phyloP scores from a whole-genome alignment of 2,797 vertebrate species.

The Emydoidea blandingii region DNA sequence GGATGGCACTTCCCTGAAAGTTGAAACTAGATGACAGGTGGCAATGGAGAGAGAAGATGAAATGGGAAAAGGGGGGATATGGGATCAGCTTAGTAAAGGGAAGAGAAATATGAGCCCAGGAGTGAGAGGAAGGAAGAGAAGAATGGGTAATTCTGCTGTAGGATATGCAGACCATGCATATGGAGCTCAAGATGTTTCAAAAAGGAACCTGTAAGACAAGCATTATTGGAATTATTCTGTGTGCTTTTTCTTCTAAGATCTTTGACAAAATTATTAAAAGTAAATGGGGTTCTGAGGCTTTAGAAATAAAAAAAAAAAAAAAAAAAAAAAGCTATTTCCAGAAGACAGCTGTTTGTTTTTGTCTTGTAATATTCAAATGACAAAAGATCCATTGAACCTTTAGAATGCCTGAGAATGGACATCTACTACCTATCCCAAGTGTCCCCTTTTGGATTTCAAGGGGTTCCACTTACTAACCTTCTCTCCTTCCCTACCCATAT shows the following conservation, averaged over 20 bases:
- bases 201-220: not conserved
- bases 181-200: not conserved
- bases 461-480: not conserved
- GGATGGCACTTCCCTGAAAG: not conserved
- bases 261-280: not conserved
- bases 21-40: not conserved
- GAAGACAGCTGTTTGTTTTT: not conserved
- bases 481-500: fast-evolving
- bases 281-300: not conserved
- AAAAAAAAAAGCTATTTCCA: not conserved
- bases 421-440: not conserved
- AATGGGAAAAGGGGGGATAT: not conserved
- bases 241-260: too few species aligned
- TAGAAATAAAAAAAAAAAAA: not conserved
- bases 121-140: not conserved
- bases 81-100: not conserved
- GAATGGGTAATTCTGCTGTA: not conserved
- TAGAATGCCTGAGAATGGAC: fast-evolving
- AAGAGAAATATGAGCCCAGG: not conserved
- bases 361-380: not conserved
- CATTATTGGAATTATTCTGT: fast-evolving
- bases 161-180: not conserved
- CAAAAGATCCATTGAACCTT: not conserved
- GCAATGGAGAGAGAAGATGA: not conserved
- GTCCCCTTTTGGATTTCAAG: not conserved